Evolutionary conservation across 2,888 invertebrate species (phyloP).

Genomic region (Lasioglossum pauxillum): DNA sequence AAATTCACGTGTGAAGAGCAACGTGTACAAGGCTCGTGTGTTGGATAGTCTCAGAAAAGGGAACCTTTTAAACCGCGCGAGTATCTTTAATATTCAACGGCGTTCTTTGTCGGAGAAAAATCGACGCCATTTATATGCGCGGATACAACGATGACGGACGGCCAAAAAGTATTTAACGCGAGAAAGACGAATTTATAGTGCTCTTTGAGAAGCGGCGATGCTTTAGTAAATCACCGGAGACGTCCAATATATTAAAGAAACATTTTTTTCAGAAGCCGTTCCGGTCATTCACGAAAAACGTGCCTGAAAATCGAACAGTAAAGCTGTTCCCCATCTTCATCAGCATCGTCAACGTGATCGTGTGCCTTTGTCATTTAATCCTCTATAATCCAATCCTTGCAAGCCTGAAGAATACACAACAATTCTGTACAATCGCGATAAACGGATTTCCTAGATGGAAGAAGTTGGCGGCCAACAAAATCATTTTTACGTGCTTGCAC

Average conservation of each 20-base stretch:
- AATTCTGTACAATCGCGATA: not conserved
- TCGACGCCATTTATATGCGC: conserved; percentile 6
- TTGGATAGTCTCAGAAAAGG: conserved; percentile 12
- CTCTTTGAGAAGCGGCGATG: conserved; percentile 15
- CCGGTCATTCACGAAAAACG: not conserved
- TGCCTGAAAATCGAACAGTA: not conserved
- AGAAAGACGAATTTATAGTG: conserved; percentile 36
- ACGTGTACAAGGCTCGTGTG: conserved; percentile 18
- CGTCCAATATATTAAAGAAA: not conserved
- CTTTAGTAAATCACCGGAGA: not conserved
- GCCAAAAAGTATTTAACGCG: conserved; percentile 1
- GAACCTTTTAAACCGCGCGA: conserved; percentile 20
- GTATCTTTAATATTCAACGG: not conserved
- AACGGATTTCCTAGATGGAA: not conserved
- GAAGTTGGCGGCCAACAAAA: not conserved
- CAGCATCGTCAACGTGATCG: not conserved
- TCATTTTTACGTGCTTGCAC: too few species aligned
- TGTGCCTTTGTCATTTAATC: not conserved
- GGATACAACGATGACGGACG: not conserved
- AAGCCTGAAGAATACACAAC: not conserved
- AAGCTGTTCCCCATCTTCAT: not conserved
- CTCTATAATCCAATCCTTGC: not conserved
- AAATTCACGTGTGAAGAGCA: conserved; percentile 40
- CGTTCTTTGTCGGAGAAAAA: conserved; percentile 8
- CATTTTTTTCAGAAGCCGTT: conserved; percentile 2